Percentiles rank a stretch among this genome's conserved stretches.
phyloP scores from a whole-genome alignment of 2,888 invertebrate genomes.

The Sinodicranocentrus sp. region DNA sequence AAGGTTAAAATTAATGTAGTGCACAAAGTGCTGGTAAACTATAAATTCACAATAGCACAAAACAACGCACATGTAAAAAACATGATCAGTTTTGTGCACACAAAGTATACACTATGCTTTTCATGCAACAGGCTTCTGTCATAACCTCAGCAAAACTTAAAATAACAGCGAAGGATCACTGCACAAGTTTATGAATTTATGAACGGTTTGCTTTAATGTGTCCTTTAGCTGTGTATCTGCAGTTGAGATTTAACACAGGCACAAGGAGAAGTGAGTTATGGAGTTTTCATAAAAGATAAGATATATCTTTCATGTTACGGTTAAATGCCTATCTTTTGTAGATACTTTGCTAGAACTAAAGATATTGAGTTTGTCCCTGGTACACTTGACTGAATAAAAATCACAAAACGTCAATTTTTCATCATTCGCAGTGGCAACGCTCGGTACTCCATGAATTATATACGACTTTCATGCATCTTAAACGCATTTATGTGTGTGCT shows the following conservation, averaged over 20 bases:
- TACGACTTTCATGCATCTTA: constrained; percentile 10
- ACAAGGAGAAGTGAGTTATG: no score
- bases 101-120: not conserved
- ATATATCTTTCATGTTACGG: not conserved
- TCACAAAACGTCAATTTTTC: constrained; percentile 7
- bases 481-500: not conserved
- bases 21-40: not conserved
- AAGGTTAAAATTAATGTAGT: constrained; percentile 18
- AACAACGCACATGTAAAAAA: no score
- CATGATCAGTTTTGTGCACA: no score
- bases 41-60: no score
- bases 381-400: no score
- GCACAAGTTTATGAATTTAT: constrained; percentile 4
- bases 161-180: not conserved
- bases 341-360: no score
- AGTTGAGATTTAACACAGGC: no score
- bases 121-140: constrained; percentile 6
- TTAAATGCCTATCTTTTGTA: not conserved
- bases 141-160: not conserved
- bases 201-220: constrained; percentile 4
- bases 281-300: no score
- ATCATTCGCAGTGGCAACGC: constrained; percentile 17
- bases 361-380: no score
- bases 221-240: no score
- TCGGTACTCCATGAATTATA: not conserved